Base-by-base conservation (phyloP, 2,113 vertebrate species). In the Mohoua ochrocephala region DNA sequence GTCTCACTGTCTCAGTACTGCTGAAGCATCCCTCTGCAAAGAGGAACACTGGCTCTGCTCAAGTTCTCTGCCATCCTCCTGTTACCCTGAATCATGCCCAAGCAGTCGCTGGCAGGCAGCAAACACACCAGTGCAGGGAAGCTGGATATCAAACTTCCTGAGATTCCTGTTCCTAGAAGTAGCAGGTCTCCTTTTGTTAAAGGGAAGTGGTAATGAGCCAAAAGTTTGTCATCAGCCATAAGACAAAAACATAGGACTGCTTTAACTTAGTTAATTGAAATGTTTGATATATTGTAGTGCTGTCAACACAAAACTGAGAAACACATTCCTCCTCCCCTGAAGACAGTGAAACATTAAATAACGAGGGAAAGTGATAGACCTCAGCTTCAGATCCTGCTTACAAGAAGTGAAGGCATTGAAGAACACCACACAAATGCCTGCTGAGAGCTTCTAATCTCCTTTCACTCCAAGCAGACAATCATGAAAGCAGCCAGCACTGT, bases 241-340 rank as follows among this genome's bases (percentile, higher is more conserved):
- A 53, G 70, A 91, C 67, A 94, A 56, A 96, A 77, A 80, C 63
- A 75, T 23, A 75, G 56, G 53, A 28, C 56, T 52, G 49, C 59
- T 95, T 73, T 50, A 88, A 57, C 22, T 65, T 61, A 84, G 42
- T 93, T 87, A 87, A 91, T 67, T 84, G 79, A 92, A 96, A 91
- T 13, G 26, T 87, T 97, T 88, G 94, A 92, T 54, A 93, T 39
- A 44, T 64, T 53, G n/a, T 56, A 76, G n/a, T 22, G 35, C 74
- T 94, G 71, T 89, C 85, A 84, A 28, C 80, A 88, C 59, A 79
- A 88, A 92, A 60, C 39, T 41, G 67, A n/a, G 33, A 71, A 76
- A 61, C 70, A 24, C 42, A 21, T 37, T 54, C 35, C 56, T 93
- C 81, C 63, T 95, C 76, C 61, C 81, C 10, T 87, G 50, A 91